These are phyloP conservation scores for Drosophila dives DNA, from an alignment of 2,888 invertebrate species.

Conservation along the genomic window DNA sequence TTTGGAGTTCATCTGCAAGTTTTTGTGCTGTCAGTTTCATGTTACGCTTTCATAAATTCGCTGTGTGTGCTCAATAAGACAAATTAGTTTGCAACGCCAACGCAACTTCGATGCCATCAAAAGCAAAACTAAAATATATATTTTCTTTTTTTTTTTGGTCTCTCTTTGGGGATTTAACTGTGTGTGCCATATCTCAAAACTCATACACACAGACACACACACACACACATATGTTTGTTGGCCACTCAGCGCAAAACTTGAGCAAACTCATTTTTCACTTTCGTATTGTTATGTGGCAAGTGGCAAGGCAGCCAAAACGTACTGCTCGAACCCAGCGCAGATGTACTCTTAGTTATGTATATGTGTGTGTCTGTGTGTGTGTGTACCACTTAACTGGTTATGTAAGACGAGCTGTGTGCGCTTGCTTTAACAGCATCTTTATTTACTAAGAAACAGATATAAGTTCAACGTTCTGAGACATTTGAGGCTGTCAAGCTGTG, in stretches of 20 bases:
- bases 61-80: slow-evolving; percentile 63
- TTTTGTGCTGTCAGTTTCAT: slow-evolving; percentile 52
- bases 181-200: slow-evolving; percentile 31
- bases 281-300: slow-evolving; percentile 63
- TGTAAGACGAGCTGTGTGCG: slow-evolving; percentile 51
- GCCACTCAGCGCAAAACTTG: slow-evolving; percentile 64
- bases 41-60: slow-evolving; percentile 54
- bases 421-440: slow-evolving; percentile 43
- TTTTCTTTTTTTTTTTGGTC: slow-evolving; percentile 1
- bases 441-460: slow-evolving; percentile 53
- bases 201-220: slow-evolving; percentile 12
- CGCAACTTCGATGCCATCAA: slow-evolving; percentile 60
- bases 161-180: slow-evolving; percentile 4
- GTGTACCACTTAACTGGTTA: slow-evolving; percentile 75
- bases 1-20: slow-evolving; percentile 39
- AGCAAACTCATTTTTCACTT: slow-evolving; percentile 75
- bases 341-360: slow-evolving; percentile 28
- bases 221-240: slow-evolving; percentile 39
- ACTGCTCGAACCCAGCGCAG: neutral
- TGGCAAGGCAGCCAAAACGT: slow-evolving; percentile 25
- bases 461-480: slow-evolving; percentile 51
- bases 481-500: slow-evolving; percentile 45
- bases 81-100: slow-evolving; percentile 67
- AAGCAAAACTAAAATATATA: slow-evolving; percentile 61
- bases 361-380: slow-evolving; percentile 18